A percentile compares a stretch with the other conserved stretches of the same genome.
phyloP scores from a whole-genome alignment of 2,797 vertebrate genomes.

The Neomorphus geoffroyi region DNA sequence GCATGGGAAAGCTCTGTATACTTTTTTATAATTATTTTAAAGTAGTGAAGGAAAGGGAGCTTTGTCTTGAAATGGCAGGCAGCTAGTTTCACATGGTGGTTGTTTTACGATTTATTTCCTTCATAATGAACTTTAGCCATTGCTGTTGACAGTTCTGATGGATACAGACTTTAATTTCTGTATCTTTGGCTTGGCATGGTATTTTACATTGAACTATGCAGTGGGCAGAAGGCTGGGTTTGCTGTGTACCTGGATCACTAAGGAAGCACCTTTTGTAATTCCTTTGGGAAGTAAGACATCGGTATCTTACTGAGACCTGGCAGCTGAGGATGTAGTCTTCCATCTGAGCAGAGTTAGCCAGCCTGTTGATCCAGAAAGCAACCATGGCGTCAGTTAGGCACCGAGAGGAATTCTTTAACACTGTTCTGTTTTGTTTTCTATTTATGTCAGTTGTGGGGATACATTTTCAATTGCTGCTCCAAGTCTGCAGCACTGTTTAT shows the following conservation, averaged over 20 bases:
- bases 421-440: not conserved
- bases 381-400: not conserved
- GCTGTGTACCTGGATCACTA: not conserved
- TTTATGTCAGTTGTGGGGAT: not conserved
- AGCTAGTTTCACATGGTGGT: not conserved
- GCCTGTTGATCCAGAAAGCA: not conserved
- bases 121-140: not conserved
- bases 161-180: not conserved
- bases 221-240: not conserved
- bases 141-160: not conserved
- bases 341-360: not conserved
- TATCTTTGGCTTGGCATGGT: not conserved
- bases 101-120: not conserved
- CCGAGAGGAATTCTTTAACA: not conserved
- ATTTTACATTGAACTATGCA: not conserved
- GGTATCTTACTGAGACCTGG: not conserved
- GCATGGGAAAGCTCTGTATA: not conserved
- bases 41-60: not conserved
- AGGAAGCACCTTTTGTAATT: accelerated
- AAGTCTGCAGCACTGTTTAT: not conserved
- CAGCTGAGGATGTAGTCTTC: not conserved
- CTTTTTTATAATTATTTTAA: not conserved
- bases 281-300: not conserved
- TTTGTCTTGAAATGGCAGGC: not conserved
- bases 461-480: not conserved